Evolutionary conservation across 2,797 vertebrate species (phyloP).

Genomic region (Lycodopsis pacificus): DNA sequence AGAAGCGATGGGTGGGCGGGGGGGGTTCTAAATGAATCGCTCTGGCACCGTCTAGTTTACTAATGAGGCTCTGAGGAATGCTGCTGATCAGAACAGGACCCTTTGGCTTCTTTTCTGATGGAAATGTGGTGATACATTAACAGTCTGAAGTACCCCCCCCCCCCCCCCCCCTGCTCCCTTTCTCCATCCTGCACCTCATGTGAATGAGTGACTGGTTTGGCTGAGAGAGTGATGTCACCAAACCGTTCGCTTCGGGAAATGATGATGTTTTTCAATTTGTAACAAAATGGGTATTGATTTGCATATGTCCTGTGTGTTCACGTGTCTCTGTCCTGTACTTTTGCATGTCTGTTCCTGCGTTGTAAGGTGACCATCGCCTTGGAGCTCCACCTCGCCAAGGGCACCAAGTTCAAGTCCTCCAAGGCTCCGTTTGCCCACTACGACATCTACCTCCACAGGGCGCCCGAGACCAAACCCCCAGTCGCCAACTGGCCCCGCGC

Average conservation of each 20-base stretch:
- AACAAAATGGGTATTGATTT: neutral
- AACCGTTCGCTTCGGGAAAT: neutral
- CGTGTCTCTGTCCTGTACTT: neutral
- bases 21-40: constrained; percentile 61
- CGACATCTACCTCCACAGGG: constrained; percentile 73
- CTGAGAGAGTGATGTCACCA: constrained; percentile 22
- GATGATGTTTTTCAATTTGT: neutral
- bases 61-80: constrained; percentile 79
- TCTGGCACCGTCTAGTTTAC: constrained; percentile 75
- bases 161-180: neutral
- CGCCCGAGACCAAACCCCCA: constrained; percentile 38
- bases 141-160: neutral
- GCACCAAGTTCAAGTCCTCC: constrained; percentile 31
- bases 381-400: constrained; percentile 73
- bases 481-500: constrained; percentile 7
- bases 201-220: constrained; percentile 36
- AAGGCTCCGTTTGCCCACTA: constrained; percentile 50
- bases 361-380: constrained; percentile 71
- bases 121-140: constrained; percentile 65
- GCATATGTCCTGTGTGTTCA: neutral
- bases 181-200: constrained; percentile 8
- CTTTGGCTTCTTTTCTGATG: constrained; percentile 74
- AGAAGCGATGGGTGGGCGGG: neutral
- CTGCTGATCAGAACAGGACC: constrained; percentile 68
- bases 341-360: constrained; percentile 17